Conservation (phyloP, 2,113 vertebrate species). For the Mus spicilegus region DNA sequence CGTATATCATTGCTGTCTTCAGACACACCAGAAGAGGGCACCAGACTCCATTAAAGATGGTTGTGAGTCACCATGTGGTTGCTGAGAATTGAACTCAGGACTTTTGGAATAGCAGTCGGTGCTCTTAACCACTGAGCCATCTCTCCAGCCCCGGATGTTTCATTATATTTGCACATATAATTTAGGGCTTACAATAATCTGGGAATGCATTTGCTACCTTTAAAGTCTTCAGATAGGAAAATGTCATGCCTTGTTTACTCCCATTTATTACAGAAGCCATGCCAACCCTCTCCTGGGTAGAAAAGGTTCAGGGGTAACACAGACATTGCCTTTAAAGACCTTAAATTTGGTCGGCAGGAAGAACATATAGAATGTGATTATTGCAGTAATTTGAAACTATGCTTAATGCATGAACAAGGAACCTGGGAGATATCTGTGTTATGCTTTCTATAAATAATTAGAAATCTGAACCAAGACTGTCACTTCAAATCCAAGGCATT, state of each 20-base stretch:
- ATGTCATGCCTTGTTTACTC: slow-evolving; percentile 12
- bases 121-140: no score
- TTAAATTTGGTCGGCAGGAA: not conserved
- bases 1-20: no score
- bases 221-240: not conserved
- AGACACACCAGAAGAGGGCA: no score
- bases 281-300: not conserved
- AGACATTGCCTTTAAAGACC: not conserved
- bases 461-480: not conserved
- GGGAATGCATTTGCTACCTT: not conserved
- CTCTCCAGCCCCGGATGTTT: not conserved
- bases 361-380: not conserved
- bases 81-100: no score
- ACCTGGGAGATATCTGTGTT: not conserved
- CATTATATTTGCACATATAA: not conserved
- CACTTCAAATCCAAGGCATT: not conserved
- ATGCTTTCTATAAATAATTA: not conserved
- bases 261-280: not conserved
- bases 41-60: no score
- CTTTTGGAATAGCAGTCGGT: no score
- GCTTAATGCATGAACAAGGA: not conserved
- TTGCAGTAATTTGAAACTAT: not conserved
- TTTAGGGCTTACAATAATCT: not conserved
- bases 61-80: no score
- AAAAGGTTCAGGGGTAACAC: not conserved